Conservation (phyloP, 1,140 invertebrate species). For the Xylocopa sonorina region DNA sequence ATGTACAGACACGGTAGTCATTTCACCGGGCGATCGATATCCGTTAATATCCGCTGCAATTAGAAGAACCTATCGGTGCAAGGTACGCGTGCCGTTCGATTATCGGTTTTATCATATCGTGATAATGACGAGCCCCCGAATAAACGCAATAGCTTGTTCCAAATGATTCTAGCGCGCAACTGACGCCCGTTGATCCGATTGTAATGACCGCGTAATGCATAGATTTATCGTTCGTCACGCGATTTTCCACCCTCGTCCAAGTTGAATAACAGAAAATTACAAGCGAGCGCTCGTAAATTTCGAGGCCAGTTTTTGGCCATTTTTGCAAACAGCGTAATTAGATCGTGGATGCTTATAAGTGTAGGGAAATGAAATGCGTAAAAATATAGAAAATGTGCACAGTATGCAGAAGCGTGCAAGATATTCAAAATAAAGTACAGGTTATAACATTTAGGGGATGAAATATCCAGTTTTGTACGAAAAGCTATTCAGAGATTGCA, state of each 20-base stretch:
- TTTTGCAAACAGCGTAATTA: too few relatives aligned
- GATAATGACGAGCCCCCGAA: slow-evolving; percentile 63
- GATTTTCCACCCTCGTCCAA: slow-evolving; percentile 5
- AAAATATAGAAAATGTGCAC: too few relatives aligned
- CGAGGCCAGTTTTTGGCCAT: too few relatives aligned
- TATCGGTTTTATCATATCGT: slow-evolving; percentile 65
- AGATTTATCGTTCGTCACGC: slow-evolving; percentile 28
- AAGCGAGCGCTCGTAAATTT: neutral
- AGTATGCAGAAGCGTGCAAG: too few relatives aligned
- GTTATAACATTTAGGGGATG: too few relatives aligned
- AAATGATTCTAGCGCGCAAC: slow-evolving; percentile 50
- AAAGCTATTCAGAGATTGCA: too few relatives aligned
- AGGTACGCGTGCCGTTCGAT: slow-evolving; percentile 58
- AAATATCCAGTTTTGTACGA: too few relatives aligned
- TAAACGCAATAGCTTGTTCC: slow-evolving; percentile 57
- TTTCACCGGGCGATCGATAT: slow-evolving; percentile 52
- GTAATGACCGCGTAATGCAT: slow-evolving; percentile 51
- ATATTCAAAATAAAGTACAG: too few relatives aligned
- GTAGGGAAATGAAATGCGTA: too few relatives aligned
- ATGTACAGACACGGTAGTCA: slow-evolving; percentile 33
- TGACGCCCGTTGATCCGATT: slow-evolving; percentile 51
- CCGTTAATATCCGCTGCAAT: slow-evolving; percentile 60
- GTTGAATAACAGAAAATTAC: neutral
- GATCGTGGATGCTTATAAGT: too few relatives aligned
- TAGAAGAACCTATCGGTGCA: slow-evolving; percentile 57